phyloP scores from a whole-genome alignment of 2,888 invertebrate genomes.

The Tenthredo amoena region DNA sequence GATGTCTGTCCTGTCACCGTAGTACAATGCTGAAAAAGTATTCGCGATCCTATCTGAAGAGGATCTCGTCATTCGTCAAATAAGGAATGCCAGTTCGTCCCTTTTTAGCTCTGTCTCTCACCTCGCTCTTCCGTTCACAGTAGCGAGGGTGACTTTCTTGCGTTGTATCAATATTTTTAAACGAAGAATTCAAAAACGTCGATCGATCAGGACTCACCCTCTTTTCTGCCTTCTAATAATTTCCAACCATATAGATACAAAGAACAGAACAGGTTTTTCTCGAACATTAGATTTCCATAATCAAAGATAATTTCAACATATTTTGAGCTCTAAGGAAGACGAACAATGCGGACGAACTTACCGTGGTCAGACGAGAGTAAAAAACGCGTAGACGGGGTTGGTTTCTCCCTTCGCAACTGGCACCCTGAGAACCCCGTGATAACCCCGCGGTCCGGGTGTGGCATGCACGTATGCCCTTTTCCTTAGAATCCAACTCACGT shows the following conservation, averaged over 20 bases:
- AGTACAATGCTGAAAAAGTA: slow-evolving; percentile 48
- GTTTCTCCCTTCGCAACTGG: slow-evolving; percentile 30
- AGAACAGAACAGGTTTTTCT: no score
- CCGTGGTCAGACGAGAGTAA: slow-evolving; percentile 25
- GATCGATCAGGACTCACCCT: neutral
- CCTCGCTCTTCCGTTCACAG: neutral
- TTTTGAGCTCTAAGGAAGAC: neutral
- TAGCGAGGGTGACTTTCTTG: slow-evolving; percentile 5
- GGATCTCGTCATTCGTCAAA: slow-evolving; percentile 48
- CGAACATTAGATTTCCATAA: neutral
- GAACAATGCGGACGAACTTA: neutral
- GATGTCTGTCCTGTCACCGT: slow-evolving; percentile 32
- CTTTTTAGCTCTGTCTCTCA: neutral
- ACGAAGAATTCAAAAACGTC: neutral
- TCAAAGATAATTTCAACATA: neutral
- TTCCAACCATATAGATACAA: neutral
- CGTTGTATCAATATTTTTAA: slow-evolving; percentile 17
- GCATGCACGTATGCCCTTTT: slow-evolving; percentile 63
- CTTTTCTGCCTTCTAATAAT: neutral
- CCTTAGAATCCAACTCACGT: slow-evolving; percentile 64
- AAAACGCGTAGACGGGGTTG: slow-evolving; percentile 15
- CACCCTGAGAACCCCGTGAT: slow-evolving; percentile 30
- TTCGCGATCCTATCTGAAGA: slow-evolving; percentile 45
- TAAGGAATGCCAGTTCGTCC: slow-evolving; percentile 15
- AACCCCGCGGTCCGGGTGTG: slow-evolving; percentile 55